Conservation (phyloP, 2,113 vertebrate genomes). For the Petroica traversi region DNA sequence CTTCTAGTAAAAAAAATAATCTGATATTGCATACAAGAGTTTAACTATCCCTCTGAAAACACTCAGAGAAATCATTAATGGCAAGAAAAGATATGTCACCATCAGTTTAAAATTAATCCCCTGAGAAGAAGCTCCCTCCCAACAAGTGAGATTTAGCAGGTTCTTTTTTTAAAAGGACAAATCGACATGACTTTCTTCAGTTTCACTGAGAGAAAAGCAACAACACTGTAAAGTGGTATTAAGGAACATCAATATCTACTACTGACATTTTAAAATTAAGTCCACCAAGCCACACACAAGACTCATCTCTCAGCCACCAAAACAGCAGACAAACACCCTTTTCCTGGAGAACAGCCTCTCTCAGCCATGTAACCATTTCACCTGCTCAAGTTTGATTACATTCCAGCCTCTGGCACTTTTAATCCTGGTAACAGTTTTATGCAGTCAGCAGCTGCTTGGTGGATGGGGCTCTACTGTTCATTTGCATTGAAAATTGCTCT, state of each 20-base stretch:
- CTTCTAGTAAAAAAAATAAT: not conserved
- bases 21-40: not conserved
- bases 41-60: not conserved
- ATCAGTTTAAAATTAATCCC: not conserved
- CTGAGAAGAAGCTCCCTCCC: not conserved
- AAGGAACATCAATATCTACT: not conserved
- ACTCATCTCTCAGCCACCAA: not conserved
- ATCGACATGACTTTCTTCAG: not conserved
- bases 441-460: slow-evolving; percentile 39
- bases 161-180: not conserved
- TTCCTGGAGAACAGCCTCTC: not conserved
- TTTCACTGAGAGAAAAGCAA: not conserved
- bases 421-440: slow-evolving; percentile 39
- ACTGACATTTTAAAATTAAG: not conserved
- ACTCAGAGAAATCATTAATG: not conserved
- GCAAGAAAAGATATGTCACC: not conserved
- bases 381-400: slow-evolving; percentile 59
- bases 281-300: not conserved
- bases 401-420: slow-evolving; percentile 59
- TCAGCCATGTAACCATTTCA: not conserved
- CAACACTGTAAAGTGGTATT: not conserved
- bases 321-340: not conserved
- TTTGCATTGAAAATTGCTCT: not conserved
- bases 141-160: not conserved
- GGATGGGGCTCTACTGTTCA: not conserved